These are phyloP conservation scores for Willisornis vidua DNA, from an alignment of 2,113 vertebrate species.

Conservation along the genomic window DNA sequence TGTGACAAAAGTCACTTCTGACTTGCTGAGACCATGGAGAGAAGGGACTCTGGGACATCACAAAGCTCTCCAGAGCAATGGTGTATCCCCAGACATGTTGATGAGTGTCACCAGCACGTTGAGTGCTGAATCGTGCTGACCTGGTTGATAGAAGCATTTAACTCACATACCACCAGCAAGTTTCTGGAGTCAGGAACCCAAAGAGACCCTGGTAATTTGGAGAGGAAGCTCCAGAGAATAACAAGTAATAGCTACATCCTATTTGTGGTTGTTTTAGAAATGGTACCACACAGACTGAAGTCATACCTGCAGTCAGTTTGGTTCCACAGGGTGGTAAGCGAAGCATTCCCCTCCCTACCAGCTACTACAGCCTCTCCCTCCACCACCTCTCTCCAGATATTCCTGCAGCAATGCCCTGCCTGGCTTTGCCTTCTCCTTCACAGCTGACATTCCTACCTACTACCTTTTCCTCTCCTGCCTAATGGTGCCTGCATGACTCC, in stretches of 20 bases:
- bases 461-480: background rate
- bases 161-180: background rate
- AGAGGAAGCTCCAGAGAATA: background rate
- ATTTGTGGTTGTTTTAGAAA: background rate
- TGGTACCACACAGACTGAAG: background rate
- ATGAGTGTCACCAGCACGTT: background rate
- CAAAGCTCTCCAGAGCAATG: fast-evolving
- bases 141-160: background rate
- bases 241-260: background rate
- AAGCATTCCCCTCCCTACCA: background rate
- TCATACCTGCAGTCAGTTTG: background rate
- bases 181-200: background rate
- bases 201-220: background rate
- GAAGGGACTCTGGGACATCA: background rate
- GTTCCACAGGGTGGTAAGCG: fast-evolving
- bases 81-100: background rate
- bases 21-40: background rate
- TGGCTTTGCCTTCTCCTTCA: background rate
- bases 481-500: background rate
- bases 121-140: background rate
- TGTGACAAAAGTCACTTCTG: background rate
- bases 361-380: fast-evolving
- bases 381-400: too few species aligned
- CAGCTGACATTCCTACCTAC: too few species aligned
- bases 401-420: background rate